Conservation (phyloP, 2,113 vertebrate genomes). For the Thomomys bottae region DNA sequence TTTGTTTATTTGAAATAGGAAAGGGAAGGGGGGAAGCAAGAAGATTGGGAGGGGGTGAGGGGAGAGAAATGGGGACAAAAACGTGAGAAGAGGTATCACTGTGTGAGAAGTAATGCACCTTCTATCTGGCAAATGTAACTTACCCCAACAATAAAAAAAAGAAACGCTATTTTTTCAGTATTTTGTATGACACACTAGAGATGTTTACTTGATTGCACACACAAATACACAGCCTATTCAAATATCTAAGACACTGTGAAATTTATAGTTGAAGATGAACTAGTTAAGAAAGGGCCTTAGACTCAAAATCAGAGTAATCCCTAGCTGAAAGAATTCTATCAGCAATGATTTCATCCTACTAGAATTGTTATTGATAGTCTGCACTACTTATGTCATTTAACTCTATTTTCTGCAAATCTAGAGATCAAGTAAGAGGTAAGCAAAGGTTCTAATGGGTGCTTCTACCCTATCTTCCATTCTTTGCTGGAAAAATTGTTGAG, state of each 20-base stretch:
- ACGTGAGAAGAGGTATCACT: too few species aligned
- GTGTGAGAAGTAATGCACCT: too few species aligned
- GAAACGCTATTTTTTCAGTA: background rate
- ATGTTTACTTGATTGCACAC: background rate
- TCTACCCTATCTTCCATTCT: background rate
- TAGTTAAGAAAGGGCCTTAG: too few species aligned
- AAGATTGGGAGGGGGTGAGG: too few species aligned
- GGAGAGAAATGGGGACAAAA: too few species aligned
- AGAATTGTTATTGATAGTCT: background rate
- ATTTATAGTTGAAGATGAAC: too few species aligned
- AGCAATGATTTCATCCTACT: background rate
- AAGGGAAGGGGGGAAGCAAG: too few species aligned
- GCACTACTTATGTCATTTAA: background rate
- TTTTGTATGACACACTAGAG: background rate
- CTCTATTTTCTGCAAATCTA: conserved; percentile 9
- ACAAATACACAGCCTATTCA: background rate
- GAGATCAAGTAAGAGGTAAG: too few species aligned
- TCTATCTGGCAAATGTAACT: too few species aligned
- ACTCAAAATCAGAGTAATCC: background rate
- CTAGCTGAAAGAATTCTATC: background rate
- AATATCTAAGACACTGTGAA: too few species aligned
- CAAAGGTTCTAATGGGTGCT: background rate
- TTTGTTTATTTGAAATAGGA: too few species aligned
- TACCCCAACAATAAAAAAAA: too few species aligned
- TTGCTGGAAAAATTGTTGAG: background rate